Evolutionary conservation across 2,888 invertebrate species (phyloP).

Genomic region (Polydrusus cervinus): DNA sequence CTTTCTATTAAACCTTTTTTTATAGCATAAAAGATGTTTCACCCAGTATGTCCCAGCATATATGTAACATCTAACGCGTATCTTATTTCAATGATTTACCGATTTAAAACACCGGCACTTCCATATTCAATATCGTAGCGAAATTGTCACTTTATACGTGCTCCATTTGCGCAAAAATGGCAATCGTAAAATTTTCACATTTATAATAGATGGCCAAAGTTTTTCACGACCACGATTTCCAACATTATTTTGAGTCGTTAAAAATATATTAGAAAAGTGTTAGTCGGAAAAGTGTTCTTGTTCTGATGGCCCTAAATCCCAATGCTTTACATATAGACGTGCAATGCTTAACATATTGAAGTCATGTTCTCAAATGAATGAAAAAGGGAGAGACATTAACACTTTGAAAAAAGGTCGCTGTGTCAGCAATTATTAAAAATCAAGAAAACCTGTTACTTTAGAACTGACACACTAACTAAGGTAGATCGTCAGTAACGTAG

Average conservation of each 20-base stretch:
- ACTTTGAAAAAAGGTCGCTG: no score
- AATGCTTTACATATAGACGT: conserved; percentile 38
- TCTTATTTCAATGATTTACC: conserved; percentile 53
- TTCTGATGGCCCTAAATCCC: conserved; percentile 22
- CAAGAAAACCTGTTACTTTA: no score
- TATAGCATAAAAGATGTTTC: not conserved
- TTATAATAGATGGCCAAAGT: conserved; percentile 49
- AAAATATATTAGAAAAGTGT: conserved; percentile 50
- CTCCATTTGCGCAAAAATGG: conserved; percentile 48
- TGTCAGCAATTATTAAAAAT: no score
- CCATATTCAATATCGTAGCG: conserved; percentile 50
- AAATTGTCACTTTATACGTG: conserved; percentile 53
- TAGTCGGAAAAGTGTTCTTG: conserved; percentile 10
- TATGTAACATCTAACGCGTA: conserved; percentile 29
- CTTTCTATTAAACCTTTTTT: not conserved
- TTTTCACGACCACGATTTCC: conserved; percentile 45
- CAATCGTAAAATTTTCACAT: conserved; percentile 52
- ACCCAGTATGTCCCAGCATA: conserved; percentile 13
- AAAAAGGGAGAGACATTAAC: not conserved
- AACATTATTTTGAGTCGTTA: conserved; percentile 47
- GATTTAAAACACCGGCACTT: conserved; percentile 50
- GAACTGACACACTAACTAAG: no score
- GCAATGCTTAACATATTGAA: not conserved
- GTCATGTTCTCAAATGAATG: not conserved
- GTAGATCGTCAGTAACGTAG: no score